Evolutionary conservation across 2,888 invertebrate species (phyloP).

Genomic region (Microplitis deprimator): DNA sequence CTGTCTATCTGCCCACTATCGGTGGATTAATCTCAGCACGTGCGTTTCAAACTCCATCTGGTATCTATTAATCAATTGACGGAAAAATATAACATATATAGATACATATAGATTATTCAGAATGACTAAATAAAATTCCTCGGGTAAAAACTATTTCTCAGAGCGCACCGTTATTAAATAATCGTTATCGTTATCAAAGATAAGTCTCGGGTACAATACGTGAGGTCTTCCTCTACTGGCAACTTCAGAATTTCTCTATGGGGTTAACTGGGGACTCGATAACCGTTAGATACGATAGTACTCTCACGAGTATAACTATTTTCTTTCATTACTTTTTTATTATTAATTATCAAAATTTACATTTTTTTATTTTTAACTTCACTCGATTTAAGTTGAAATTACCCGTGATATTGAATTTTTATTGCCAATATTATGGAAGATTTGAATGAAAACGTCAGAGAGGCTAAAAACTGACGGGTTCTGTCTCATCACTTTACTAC

Average conservation of each 20-base stretch:
- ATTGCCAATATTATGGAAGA: no score
- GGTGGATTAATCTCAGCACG: background rate
- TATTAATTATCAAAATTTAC: background rate
- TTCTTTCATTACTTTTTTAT: conserved; percentile 21
- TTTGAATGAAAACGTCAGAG: conserved; percentile 3
- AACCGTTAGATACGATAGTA: conserved; percentile 24
- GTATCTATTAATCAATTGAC: background rate
- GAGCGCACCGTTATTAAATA: conserved; percentile 31
- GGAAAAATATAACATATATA: no score
- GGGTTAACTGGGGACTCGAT: conserved; percentile 31
- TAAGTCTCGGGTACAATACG: conserved; percentile 28
- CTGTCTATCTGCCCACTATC: background rate
- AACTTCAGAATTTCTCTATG: conserved; percentile 9
- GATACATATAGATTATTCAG: no score
- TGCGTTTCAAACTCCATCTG: background rate
- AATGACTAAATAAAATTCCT: no score
- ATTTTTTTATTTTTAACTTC: no score
- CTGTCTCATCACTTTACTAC: no score
- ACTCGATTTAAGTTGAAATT: no score
- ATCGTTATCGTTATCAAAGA: conserved; percentile 36
- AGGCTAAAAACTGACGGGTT: no score
- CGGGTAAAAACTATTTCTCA: background rate
- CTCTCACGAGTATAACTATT: conserved; percentile 40
- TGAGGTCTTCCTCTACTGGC: conserved; percentile 5
- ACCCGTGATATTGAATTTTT: no score